These are phyloP conservation scores for Idaea biselata DNA, from an alignment of 2,888 invertebrate species.

Conservation along the genomic window DNA sequence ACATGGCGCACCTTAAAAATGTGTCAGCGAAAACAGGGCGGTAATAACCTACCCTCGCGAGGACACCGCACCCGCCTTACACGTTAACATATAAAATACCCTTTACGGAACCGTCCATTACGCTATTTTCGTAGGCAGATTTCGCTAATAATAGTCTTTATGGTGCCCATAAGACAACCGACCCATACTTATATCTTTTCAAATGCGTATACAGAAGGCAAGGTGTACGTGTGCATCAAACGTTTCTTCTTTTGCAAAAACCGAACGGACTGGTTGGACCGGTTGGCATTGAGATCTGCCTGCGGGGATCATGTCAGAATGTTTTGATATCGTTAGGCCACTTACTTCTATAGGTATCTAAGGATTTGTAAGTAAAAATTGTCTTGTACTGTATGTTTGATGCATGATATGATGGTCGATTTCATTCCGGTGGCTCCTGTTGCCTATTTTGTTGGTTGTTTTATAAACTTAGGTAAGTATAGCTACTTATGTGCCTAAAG, in stretches of 20 bases:
- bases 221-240: not conserved
- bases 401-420: not conserved
- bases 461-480: not conserved
- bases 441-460: not conserved
- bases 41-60: not conserved
- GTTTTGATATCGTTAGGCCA: not conserved
- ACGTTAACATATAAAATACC: not conserved
- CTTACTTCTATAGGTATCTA: not conserved
- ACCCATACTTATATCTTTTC: not conserved
- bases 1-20: constrained; percentile 3
- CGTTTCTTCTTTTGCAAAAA: not conserved
- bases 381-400: not conserved
- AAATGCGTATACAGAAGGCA: not conserved
- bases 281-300: constrained; percentile 1
- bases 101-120: not conserved
- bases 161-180: too few species aligned
- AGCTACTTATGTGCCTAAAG: too few species aligned
- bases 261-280: not conserved
- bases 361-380: not conserved
- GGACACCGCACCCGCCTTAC: not conserved
- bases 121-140: not conserved
- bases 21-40: constrained; percentile 5
- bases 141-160: not conserved
- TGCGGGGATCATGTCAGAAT: not conserved
- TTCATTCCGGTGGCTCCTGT: not conserved